These are phyloP conservation scores for Acipenser ruthenus DNA, from an alignment of 2,797 vertebrate genomes.

Conservation along the genomic window DNA sequence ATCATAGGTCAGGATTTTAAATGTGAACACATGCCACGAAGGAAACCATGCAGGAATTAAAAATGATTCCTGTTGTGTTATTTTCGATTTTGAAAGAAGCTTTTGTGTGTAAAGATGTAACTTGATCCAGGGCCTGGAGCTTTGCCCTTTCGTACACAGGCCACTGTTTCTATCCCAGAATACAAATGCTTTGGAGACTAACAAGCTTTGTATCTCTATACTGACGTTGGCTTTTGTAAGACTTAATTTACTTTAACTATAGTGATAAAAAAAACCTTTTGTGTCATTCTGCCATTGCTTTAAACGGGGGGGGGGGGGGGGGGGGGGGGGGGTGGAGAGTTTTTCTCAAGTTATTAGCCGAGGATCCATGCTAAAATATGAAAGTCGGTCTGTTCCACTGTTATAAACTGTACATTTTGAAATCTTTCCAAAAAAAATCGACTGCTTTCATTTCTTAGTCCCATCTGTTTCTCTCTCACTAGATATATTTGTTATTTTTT, in stretches of 20 bases:
- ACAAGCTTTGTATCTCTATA: slow-evolving; percentile 37
- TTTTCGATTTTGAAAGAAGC: slow-evolving; percentile 63
- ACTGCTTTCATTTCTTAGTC: slow-evolving; percentile 63
- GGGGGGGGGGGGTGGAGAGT: slow-evolving; percentile 18
- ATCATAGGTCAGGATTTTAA: slow-evolving; percentile 45
- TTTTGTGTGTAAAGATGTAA: slow-evolving; percentile 67
- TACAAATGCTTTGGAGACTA: slow-evolving; percentile 39
- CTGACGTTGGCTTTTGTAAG: slow-evolving; percentile 47
- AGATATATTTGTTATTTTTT: slow-evolving; percentile 70
- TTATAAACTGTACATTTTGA: slow-evolving; percentile 50
- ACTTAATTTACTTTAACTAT: slow-evolving; percentile 40
- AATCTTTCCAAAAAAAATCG: slow-evolving; percentile 57
- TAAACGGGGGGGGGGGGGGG: slow-evolving; percentile 18
- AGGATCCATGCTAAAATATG: slow-evolving; percentile 36
- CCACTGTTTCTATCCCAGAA: slow-evolving; percentile 51
- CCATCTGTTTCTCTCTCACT: slow-evolving; percentile 64
- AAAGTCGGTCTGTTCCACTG: slow-evolving; percentile 46
- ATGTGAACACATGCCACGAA: slow-evolving; percentile 47
- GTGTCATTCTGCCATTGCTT: slow-evolving; percentile 25
- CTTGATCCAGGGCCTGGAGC: slow-evolving; percentile 47
- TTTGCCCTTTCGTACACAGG: slow-evolving; percentile 46
- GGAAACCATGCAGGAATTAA: slow-evolving; percentile 45
- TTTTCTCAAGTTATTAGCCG: slow-evolving; percentile 31
- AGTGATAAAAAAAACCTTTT: slow-evolving; percentile 37
- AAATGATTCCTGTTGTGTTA: slow-evolving; percentile 61